Evolutionary conservation across 2,113 vertebrate genomes (phyloP), one percentile per base, ranked within the genome.

Genomic region (Pteruthius melanotis): DNA sequence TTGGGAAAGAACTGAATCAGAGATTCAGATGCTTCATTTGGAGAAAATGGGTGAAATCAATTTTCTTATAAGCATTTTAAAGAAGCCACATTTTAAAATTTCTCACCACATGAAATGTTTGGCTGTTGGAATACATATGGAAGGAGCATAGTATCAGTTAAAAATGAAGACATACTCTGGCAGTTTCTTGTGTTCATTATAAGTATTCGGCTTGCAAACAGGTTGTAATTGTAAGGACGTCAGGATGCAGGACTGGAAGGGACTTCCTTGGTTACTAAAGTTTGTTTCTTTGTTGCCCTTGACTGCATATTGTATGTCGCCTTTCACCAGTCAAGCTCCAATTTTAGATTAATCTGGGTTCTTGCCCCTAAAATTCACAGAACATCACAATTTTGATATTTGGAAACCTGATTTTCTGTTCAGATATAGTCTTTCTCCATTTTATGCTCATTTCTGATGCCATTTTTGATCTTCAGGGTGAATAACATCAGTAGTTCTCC

Each of bases 261-360:
- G 44, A 31, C 49, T 77, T 76, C 26, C 21, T 70, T 61, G 12
- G 22, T 75, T 49, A 24, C 20, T 78, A 24, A 35, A 11, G 12
- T 40, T 30, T 65, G 24, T 82, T 89, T 75, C n/a, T 27, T 82
- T 61, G 24, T 42, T 57, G 27, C 16, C 52, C 12, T 75, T 66
- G 37, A 52, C 42, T 60, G 6, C 0, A 0, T 10, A 16, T 66
- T 9, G 7, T 33, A 24, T 37, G 37, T 65, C 1, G 1, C 19
- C 26, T 91, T 83, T 49, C 3, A 68, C 12, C 16, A 71, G 24
- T 37, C 22, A 53, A 53, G 39, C 15, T 80, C 18, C 33, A 68
- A 30, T 71, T 71, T 35, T 76, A 75, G 23, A 37, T 56, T 59
- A n/a, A 44, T 76, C 68, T 53, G 26, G 1, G 27, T 83, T 86